Conservation (phyloP, 2,888 invertebrate species). For the Eupithecia pulchellata region DNA sequence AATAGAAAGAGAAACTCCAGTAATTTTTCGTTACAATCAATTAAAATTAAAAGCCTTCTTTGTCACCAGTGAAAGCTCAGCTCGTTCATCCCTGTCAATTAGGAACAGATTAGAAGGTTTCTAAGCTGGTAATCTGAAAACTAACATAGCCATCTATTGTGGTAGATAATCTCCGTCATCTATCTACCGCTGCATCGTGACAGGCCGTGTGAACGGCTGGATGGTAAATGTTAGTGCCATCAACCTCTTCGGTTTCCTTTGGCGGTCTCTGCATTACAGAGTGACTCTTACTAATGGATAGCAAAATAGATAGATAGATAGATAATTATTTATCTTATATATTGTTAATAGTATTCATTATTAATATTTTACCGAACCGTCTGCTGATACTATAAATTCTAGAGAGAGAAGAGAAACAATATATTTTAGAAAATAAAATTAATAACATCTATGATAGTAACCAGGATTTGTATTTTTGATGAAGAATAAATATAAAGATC, state of each 20-base stretch:
- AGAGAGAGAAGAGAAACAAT: too few species aligned
- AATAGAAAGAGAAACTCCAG: neutral
- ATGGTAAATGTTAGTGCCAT: neutral
- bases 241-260: neutral
- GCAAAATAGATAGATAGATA: too few species aligned
- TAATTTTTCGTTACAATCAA: neutral
- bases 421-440: too few species aligned
- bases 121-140: constrained; percentile 26
- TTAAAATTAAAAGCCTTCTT: neutral
- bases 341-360: too few species aligned
- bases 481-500: too few species aligned
- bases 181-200: constrained; percentile 38
- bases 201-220: constrained; percentile 40
- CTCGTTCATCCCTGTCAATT: constrained; percentile 19
- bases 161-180: constrained; percentile 41
- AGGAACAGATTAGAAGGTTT: constrained; percentile 17
- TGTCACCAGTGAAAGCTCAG: neutral
- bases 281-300: too few species aligned
- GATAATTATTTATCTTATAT: too few species aligned
- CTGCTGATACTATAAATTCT: too few species aligned
- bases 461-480: too few species aligned
- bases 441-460: too few species aligned
- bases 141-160: constrained; percentile 29
- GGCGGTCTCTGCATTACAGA: neutral
- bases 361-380: too few species aligned